Base-by-base conservation (phyloP, 1,140 invertebrate genomes). In the Sinella curviseta region DNA sequence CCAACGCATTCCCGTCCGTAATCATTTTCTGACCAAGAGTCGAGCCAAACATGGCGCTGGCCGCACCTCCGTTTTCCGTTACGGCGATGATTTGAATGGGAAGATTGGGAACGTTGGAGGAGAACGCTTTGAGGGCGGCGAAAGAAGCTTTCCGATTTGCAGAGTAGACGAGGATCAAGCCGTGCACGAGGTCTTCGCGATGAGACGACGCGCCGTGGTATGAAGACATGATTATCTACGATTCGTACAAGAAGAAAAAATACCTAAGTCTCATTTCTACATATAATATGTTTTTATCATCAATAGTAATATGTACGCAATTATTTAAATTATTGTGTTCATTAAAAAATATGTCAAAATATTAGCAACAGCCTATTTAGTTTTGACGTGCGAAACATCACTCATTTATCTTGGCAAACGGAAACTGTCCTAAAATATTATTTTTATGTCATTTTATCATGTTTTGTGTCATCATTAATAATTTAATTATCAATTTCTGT, bases 21-120 rank as follows among this genome's bases (percentile, higher is more conserved):
- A 98, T 95, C 70, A 98, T 90, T 84, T 93, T 91, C 87, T 97
- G 95, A 80, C 93, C 94, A 39, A 96, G 87, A 84, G 97, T 95
- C 82, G 92, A 96, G 80, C 92, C 93, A 86, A 96, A 97, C 88
- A 96, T 96, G n/a, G 94, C 93, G 86, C 91, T 93, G 0, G 93
- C 92, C 33, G 86, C 86, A 24, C 93, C 93, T 34, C 93, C 93
- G 79, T 91, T 93, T 85, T 97, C 96, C 28, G 94, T 95, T 54
- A 98, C 93, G 67, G 96, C 95, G 86, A 98, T 91, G 87, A 98
- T 95, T 91, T 97, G 94, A 82, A 97, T 96, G 4, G 96, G 96
- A 83, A 97, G 89, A 88, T 97, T 95, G 81, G 95, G 94, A 87
- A 97, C 96, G 87, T 96, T 96, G 88, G 93, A 94, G 12, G 95